phyloP scores from a whole-genome alignment of 2,888 invertebrate genomes.

The Dynastes hyllus region DNA sequence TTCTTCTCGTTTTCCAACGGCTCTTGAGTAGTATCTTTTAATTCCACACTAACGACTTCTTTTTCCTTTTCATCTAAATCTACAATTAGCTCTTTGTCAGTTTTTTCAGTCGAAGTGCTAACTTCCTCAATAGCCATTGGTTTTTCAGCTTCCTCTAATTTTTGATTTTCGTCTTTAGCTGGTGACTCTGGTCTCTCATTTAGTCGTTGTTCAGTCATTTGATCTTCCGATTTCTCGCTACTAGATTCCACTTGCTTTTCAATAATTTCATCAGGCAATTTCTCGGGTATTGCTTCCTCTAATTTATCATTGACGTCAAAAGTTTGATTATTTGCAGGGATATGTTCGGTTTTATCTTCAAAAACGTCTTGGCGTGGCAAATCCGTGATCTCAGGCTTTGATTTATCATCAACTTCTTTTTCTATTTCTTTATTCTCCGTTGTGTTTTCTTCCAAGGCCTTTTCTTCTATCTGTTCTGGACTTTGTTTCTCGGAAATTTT shows the following conservation, averaged over 20 bases:
- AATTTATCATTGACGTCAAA: conserved; percentile 24
- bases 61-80: too few relatives aligned
- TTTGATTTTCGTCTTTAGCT: too few relatives aligned
- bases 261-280: conserved; percentile 33
- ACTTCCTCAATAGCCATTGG: too few relatives aligned
- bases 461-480: background rate
- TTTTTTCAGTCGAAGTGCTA: too few relatives aligned
- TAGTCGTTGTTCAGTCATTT: background rate
- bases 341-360: conserved; percentile 44
- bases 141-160: too few relatives aligned
- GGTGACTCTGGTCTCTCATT: too few relatives aligned
- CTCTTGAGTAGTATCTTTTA: background rate
- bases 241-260: conserved; percentile 3
- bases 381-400: conserved; percentile 4
- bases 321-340: conserved; percentile 11
- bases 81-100: too few relatives aligned
- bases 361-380: background rate
- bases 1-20: background rate
- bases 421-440: too few relatives aligned
- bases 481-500: background rate
- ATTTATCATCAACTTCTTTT: conserved; percentile 2
- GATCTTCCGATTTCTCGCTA: background rate
- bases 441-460: too few relatives aligned
- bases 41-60: too few relatives aligned
- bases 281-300: conserved; percentile 14